Base-by-base conservation (phyloP, 2,797 vertebrate species). In the Sebastes kiyomatsui region DNA sequence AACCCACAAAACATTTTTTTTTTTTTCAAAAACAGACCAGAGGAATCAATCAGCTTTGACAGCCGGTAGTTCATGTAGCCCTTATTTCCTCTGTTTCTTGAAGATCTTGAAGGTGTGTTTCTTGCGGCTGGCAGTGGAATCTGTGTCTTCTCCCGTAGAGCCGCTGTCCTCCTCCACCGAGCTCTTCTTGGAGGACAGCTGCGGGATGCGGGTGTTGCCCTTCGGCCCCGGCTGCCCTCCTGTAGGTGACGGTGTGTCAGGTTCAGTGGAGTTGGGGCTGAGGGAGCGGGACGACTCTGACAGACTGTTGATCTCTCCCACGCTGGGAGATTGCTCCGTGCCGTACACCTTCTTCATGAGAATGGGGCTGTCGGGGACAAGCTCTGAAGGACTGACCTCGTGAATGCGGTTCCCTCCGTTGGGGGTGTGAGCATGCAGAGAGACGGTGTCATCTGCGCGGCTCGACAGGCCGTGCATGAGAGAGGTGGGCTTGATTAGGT, bases 91-190 rank as follows among this genome's bases (percentile, higher is more conserved):
- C 95, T 98, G 97, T 87, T 99, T 99, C 95, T 99, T 99, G 94
- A 99, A 99, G 93, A 99, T 97, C 96, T 99, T 99, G 91, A 99
- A 97, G 90, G 96, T 96, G 93, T 98, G 97, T 95, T 99, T 99
- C 95, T 99, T 99, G 95, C 97, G 97, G 94, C 96, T 97, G 85
- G 96, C 96, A 75, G 94, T 93, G 20, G 96, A 97, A 93, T 99
- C 98, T 42, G 97, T 97, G 90, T 99, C 98, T 89, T 99, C 98
- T 1, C 97, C 97, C 0, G 97, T 97, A 56, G 97, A 97, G 87
- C 95, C 96, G 74, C 97, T 97, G 96, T 99, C 98, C 87, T 99
- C 98, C 87, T 99, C 98, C 83, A 96, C 90, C 0, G 95, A 96
- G 38, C 94, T 97, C 95, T 99, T 99, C 96, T 99, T 99, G 85